Base-by-base conservation (phyloP, 2,113 vertebrate genomes). In the Falco punctatus region DNA sequence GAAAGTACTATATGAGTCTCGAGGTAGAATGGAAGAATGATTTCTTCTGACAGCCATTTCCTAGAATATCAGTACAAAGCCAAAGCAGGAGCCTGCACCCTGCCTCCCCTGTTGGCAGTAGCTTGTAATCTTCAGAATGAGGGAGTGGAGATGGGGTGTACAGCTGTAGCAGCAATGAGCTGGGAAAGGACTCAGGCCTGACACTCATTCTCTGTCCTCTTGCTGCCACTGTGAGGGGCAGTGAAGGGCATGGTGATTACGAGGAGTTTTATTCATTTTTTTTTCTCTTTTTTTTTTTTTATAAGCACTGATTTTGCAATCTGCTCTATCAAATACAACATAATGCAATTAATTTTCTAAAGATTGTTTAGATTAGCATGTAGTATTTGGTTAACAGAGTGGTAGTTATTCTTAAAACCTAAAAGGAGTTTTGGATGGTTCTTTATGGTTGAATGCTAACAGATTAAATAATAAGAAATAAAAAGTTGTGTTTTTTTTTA, bases 191-290 rank as follows among this genome's bases (percentile, higher is more conserved):
- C 57, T 46, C 61, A 55, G 35, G 61, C 49, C 81, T 5, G 8
- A 10, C 42, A 4, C 24, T 74, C 24, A 4, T n/a, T 23, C 33
- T 67, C 17, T 30, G 4, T 80, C 38, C 59, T 77, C 58, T 38
- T 38, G 4, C 17, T 6, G 0, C 0, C 4, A 5, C 71, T 28
- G 7, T 27, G 57, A 70, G 64, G n/a, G 44, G 24, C 69, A 65
- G 44, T 33, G 38, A 54, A 44, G 42, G 21, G 26, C 49, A 5
- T 0, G 0, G n/a, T 62, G 30, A 20, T 23, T 4, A 4, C 67
- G 46, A 20, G 40, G 54, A 32, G 9, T 2, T 32, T 13, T 38
- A 38, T 38, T 38, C 38, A 38, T 38, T 38, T 38, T 38, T 38
- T 38, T 38, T 38, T 35, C 35, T 35, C 38, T 54, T 42, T 38